These are phyloP conservation scores for Phyllostomus hastatus DNA, from an alignment of 2,113 vertebrate species.

Conservation along the genomic window DNA sequence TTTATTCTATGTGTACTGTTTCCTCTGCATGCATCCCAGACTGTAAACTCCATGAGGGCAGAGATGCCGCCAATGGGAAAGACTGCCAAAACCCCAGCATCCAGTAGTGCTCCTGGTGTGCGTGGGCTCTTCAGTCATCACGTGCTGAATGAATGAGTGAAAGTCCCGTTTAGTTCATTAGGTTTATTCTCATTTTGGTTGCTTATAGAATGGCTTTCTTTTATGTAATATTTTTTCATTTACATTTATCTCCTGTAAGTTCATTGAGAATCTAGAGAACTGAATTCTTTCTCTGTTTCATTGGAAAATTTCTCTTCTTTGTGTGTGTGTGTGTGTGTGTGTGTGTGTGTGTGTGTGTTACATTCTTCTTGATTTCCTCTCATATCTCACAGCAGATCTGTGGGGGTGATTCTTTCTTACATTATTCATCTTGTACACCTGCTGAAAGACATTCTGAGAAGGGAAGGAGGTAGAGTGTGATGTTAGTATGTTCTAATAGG, in stretches of 20 bases:
- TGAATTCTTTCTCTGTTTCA: neutral
- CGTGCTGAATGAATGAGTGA: neutral
- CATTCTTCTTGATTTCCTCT: neutral
- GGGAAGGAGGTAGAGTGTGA: neutral
- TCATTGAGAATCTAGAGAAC: neutral
- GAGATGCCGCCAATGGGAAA: neutral
- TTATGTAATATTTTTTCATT: neutral
- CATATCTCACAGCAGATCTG: neutral
- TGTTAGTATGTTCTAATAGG: neutral
- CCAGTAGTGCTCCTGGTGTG: too few relatives aligned
- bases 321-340: neutral
- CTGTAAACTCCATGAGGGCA: neutral
- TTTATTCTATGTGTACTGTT: neutral
- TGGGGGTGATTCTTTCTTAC: neutral
- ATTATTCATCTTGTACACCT: neutral
- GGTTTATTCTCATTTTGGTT: neutral
- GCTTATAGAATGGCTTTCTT: neutral
- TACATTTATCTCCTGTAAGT: neutral
- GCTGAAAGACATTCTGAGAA: neutral
- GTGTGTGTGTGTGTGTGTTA: neutral
- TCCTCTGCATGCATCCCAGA: neutral
- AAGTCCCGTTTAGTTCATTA: neutral
- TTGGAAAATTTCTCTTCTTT: neutral
- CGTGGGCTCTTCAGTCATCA: neutral
- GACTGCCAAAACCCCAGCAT: neutral